Percentiles rank a stretch among this genome's conserved stretches.
These are phyloP conservation scores for Asbolus verrucosus DNA, from an alignment of 1,140 invertebrate genomes.

Conservation along the genomic window DNA sequence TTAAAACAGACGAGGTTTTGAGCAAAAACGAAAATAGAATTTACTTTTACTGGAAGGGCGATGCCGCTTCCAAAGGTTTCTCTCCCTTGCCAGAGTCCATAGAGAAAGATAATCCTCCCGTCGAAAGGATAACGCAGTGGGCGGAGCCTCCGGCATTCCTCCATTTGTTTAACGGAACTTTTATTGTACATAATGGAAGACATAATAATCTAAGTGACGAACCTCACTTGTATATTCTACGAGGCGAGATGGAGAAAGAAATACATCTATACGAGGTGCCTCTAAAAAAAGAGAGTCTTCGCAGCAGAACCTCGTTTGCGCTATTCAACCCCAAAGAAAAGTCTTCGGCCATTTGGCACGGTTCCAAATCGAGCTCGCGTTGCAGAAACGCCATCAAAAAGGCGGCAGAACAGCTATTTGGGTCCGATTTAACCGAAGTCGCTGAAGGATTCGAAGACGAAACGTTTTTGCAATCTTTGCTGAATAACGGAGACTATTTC, in stretches of 20 bases:
- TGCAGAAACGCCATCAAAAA: conserved; percentile 31
- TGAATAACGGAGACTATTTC: conserved; percentile 15
- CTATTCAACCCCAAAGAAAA: conserved; percentile 42
- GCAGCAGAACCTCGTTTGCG: conserved; percentile 51
- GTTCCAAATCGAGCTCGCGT: conserved; percentile 7
- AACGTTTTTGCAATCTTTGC: conserved; percentile 38
- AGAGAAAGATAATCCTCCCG: conserved; percentile 47
- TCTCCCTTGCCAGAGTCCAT: conserved; percentile 51
- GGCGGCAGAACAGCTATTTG: not conserved
- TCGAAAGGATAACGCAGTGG: conserved; percentile 54
- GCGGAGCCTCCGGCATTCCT: conserved; percentile 55
- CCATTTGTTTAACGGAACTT: conserved; percentile 43
- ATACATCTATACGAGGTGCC: conserved; percentile 55
- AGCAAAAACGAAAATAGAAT: conserved; percentile 40
- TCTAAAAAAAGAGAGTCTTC: conserved; percentile 45
- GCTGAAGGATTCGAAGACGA: conserved; percentile 43
- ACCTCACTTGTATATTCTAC: conserved; percentile 49
- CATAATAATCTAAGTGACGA: conserved; percentile 21
- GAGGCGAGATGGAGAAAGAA: conserved; percentile 53
- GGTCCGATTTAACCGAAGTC: conserved; percentile 10
- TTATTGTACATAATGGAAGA: conserved; percentile 48
- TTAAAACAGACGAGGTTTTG: conserved; percentile 37
- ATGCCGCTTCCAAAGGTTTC: conserved; percentile 49
- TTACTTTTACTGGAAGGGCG: conserved; percentile 53
- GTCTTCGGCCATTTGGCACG: conserved; percentile 49